Base-by-base conservation (phyloP, 2,797 vertebrate genomes). In the Macropodus opercularis region DNA sequence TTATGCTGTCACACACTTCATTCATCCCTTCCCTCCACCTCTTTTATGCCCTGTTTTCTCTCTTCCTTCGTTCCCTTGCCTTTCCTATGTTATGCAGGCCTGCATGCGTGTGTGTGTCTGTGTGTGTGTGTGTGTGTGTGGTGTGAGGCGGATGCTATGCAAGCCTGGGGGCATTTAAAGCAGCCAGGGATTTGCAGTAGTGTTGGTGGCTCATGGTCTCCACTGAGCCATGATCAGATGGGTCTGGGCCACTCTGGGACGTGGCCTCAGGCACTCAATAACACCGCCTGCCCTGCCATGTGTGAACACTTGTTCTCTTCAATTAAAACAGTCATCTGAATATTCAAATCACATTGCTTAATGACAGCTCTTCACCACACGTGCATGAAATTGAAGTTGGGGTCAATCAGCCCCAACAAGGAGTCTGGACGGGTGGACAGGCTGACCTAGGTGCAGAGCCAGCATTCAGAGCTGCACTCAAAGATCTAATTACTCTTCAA, bases 321-420 rank as follows among this genome's bases (percentile, higher is more conserved):
- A 91, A 88, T 90, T 89, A 90, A 90, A 91, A 87, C 86, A 84
- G 83, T 86, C 77, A 85, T 84, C 78, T 83, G 77, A 90, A 89
- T 91, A 92, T 90, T 91, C 84, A 88, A 83, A 90, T 87, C 61
- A 52, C 77, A 82, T 75, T 80, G 76, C 69, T 79, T 86, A 77
- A 90, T 87, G 83, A 82, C 78, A 77, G 69, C 78, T 81, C 82
- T 74, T 58, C 26, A 56, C 63, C 69, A 75, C 1, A 49, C 79
- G 73, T 66, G 80, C 69, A 76, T 83, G 72, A 79, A 80, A 85
- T 81, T 41, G 22, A 79, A 81, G 72, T 50, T 40, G 72, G 72
- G 80, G 84, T 80, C 75, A 81, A 56, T 81, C 56, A 21, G 69
- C 17, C 53, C 50, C 21, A 13, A 52, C 39, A 21, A 63, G 32